Conservation (phyloP, 2,888 invertebrate genomes). For the Ethmia dodecea region DNA sequence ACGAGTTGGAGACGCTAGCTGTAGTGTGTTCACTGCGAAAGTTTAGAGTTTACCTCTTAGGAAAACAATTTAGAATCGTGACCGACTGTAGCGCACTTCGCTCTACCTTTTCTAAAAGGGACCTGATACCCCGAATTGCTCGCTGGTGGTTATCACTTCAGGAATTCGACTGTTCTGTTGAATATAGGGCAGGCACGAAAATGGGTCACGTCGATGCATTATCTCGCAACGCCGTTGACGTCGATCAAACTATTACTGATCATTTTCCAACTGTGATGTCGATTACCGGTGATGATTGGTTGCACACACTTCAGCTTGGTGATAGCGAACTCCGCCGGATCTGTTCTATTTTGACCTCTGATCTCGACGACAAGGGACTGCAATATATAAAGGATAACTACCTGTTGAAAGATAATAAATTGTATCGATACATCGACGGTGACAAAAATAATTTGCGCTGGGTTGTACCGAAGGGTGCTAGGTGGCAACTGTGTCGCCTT, state of each 20-base stretch:
- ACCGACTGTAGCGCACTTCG: slow-evolving; percentile 17
- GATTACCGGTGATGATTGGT: not conserved
- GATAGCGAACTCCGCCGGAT: not conserved
- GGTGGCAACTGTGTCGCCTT: slow-evolving; percentile 12
- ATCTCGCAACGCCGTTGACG: not conserved
- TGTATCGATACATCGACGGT: not conserved
- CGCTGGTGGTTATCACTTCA: slow-evolving; percentile 13
- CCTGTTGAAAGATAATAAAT: not conserved
- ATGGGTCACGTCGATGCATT: slow-evolving; percentile 13
- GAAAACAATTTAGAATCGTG: slow-evolving; percentile 2
- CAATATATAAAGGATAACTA: not conserved
- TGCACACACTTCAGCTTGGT: not conserved
- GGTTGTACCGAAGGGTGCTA: not conserved
- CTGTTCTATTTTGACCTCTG: slow-evolving; percentile 18
- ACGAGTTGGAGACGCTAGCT: no score
- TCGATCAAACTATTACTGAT: no score
- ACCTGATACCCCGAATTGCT: slow-evolving; percentile 11
- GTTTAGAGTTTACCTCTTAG: no score
- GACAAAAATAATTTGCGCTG: not conserved
- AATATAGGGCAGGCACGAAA: slow-evolving; percentile 9
- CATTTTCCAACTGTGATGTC: no score
- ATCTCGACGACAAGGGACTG: not conserved
- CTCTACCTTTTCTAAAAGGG: slow-evolving; percentile 14
- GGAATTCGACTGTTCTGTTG: slow-evolving; percentile 11
- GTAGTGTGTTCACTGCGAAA: no score